Evolutionary conservation across 2,888 invertebrate genomes (phyloP), one percentile per base, ranked within the genome.

Genomic region (Cyaniris semiargus): DNA sequence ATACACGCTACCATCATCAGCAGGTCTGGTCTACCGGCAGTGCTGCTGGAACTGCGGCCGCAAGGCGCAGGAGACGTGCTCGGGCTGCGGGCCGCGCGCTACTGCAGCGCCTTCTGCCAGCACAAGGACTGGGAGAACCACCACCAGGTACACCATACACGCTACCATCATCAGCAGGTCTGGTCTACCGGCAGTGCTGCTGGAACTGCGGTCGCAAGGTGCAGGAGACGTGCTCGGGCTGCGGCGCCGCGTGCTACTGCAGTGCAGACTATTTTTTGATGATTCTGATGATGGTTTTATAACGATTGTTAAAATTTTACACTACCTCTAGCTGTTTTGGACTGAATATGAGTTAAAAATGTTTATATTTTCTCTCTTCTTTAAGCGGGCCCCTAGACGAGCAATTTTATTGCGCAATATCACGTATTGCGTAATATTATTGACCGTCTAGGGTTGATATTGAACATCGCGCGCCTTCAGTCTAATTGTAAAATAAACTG

Each of bases 201-300:
- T 98, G 98, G 98, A 98, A 99, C 93, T 99, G 99, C 91, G 98
- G 98, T 0, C 96, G 98, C 83, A 97, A 98, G 88, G 98, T 98
- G 4, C 97, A 98, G 85, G 98, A 99, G 93, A 98, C 98, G 0
- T 99, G 99, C 89, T 98, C 98, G 18, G 98, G 98, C 0, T 99
- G 99, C 93, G 98, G 98, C 27, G 95, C 97, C 82, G 98, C 99
- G 1, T 95, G 98, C 58, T 99, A 99, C 90, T 27, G 27, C 27
- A 27, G 27, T 3, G 27, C 27, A n/a, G n/a, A n/a, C n/a, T n/a
- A n/a, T n/a, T n/a, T n/a, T n/a, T n/a, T n/a, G n/a, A n/a, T n/a
- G n/a, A n/a, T n/a, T n/a, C n/a, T n/a, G n/a, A n/a, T n/a, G n/a
- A n/a, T n/a, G n/a, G n/a, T n/a, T n/a, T n/a, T n/a, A n/a, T n/a